These are phyloP conservation scores for Drosophila bocki DNA, from an alignment of 1,140 invertebrate species.

Conservation along the genomic window DNA sequence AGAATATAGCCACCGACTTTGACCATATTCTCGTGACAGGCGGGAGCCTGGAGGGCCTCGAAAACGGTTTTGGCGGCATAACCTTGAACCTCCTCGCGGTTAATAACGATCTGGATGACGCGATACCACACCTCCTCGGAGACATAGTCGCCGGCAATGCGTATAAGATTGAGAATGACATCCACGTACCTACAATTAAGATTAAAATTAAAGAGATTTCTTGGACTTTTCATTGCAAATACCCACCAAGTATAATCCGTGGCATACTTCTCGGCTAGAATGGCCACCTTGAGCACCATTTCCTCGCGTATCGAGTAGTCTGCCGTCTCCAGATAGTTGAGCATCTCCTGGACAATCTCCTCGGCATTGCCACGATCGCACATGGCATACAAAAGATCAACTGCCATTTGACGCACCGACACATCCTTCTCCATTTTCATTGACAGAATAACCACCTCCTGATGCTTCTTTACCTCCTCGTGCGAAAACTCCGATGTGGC, in stretches of 20 bases:
- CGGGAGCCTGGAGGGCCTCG: slow-evolving; percentile 98
- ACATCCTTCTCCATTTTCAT: slow-evolving; percentile 99
- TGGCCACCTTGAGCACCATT: slow-evolving; percentile 99
- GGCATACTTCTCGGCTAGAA: slow-evolving; percentile 99
- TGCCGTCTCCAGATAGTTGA: slow-evolving; percentile 99
- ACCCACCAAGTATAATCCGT: slow-evolving; percentile 98
- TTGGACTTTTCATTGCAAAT: background rate
- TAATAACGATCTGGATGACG: slow-evolving; percentile 99
- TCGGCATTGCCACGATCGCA: slow-evolving; percentile 99
- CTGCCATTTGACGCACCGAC: slow-evolving; percentile 98
- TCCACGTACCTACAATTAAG: slow-evolving; percentile 90
- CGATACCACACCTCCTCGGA: slow-evolving; percentile 99
- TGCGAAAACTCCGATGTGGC: slow-evolving; percentile 99
- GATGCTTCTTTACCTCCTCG: slow-evolving; percentile 99
- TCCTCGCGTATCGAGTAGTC: slow-evolving; percentile 99
- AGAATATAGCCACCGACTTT: slow-evolving; percentile 99
- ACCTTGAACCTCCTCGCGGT: slow-evolving; percentile 99
- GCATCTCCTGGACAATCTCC: slow-evolving; percentile 99
- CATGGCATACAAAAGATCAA: slow-evolving; percentile 99
- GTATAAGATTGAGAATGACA: slow-evolving; percentile 99
- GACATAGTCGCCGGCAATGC: slow-evolving; percentile 99
- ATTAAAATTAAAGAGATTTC: background rate
- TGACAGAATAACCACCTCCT: slow-evolving; percentile 99
- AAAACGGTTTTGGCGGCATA: slow-evolving; percentile 99
- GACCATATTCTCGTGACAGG: slow-evolving; percentile 99